phyloP scores from a whole-genome alignment of 2,113 vertebrate genomes.

The Albula goreensis region DNA sequence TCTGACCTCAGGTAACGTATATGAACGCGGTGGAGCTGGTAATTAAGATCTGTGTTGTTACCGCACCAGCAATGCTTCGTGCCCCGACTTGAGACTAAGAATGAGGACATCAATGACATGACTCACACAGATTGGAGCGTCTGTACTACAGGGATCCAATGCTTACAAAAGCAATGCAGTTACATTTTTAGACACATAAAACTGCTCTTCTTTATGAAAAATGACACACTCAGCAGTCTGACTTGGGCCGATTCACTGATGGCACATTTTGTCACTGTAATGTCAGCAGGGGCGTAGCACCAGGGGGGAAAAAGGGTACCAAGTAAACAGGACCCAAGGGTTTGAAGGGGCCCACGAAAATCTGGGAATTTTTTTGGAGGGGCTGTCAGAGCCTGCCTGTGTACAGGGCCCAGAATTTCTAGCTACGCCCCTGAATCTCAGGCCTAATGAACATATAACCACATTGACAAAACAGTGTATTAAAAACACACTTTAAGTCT shows the following conservation, averaged over 20 bases:
- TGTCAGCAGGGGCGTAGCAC: too few species aligned
- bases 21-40: background rate
- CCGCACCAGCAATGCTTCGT: background rate
- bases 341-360: too few species aligned
- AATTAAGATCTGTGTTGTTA: background rate
- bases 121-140: background rate
- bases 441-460: background rate
- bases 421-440: too few species aligned
- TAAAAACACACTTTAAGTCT: too few species aligned
- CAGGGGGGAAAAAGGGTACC: too few species aligned
- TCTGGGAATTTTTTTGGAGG: too few species aligned
- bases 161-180: background rate
- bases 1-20: background rate
- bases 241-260: background rate
- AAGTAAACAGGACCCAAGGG: too few species aligned
- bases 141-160: background rate
- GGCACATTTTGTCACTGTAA: background rate
- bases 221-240: background rate
- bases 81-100: background rate
- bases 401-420: too few species aligned
- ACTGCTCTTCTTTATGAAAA: background rate
- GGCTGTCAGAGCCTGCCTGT: too few species aligned
- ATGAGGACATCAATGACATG: background rate
- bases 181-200: background rate
- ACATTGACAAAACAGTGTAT: too few species aligned